Evolutionary conservation across 2,797 vertebrate genomes (phyloP).

Genomic region (Coracias cyanogaster): DNA sequence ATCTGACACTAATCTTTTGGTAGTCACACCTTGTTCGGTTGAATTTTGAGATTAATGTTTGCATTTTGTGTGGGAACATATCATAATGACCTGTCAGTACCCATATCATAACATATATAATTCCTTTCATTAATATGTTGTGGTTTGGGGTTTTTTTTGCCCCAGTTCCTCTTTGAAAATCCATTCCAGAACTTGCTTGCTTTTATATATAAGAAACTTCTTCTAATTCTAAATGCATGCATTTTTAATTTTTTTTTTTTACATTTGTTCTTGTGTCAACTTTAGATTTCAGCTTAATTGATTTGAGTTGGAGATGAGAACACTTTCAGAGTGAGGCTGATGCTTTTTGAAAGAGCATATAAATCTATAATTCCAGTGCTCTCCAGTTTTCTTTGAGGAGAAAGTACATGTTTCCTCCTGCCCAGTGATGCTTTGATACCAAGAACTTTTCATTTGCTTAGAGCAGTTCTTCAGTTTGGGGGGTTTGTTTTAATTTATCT

Average conservation of each 20-base stretch:
- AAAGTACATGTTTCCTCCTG: conserved; percentile 19
- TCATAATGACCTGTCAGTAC: neutral
- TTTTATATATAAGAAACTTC: neutral
- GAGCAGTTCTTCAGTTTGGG: neutral
- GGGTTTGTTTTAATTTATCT: neutral
- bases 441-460: conserved; percentile 14
- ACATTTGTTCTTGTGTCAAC: neutral
- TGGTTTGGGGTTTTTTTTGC: neutral
- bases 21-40: neutral
- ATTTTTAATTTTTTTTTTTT: rapidly evolving
- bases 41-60: neutral
- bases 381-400: neutral
- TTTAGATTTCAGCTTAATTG: neutral
- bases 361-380: neutral
- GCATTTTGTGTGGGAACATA: neutral
- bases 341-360: neutral
- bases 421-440: neutral
- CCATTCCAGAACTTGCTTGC: neutral
- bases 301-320: neutral
- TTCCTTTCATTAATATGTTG: neutral
- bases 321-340: neutral
- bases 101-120: neutral
- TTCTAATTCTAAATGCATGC: neutral
- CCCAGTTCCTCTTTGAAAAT: neutral
- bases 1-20: neutral